Evolutionary conservation across 2,888 invertebrate species (phyloP), one percentile per base, ranked within the genome.

Genomic region (Leucoptera coffeella): DNA sequence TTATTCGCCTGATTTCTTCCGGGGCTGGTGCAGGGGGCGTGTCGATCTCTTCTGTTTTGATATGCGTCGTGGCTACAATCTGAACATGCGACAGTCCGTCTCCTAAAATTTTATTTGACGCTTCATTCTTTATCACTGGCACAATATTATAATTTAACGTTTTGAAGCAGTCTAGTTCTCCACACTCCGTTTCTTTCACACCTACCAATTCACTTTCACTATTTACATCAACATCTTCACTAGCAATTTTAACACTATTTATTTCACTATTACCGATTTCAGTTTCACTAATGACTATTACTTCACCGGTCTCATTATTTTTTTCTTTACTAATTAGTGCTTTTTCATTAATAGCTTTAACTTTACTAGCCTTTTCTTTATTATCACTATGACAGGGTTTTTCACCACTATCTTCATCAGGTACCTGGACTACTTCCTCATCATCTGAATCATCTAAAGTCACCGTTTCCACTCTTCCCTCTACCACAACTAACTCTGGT

Each of bases 381-480:
- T n/a, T n/a, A n/a, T n/a, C n/a, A n/a, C n/a, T n/a, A n/a, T n/a
- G n/a, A n/a, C n/a, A n/a, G n/a, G n/a, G n/a, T n/a, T n/a, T n/a
- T n/a, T n/a, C n/a, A n/a, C n/a, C n/a, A n/a, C n/a, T n/a, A 23
- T 32, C 34, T 12, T 29, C 8, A 12, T 34, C n/a, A n/a, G n/a
- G n/a, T n/a, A n/a, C n/a, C n/a, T n/a, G n/a, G n/a, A n/a, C n/a
- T n/a, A n/a, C 30, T 3, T 30, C 23, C 8, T 42, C 47, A 2
- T 33, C 29, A 14, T 54, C 60, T 3, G 49, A 49, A 14, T 52
- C 50, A 1, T 37, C 34, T 9, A 57, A 36, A 22, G 54, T 48
- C 21, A 65, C 58, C 0, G 54, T 58, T 37, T 62, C 64, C 11
- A 65, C 45, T 2, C 34, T 37, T 5, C 50, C 51, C 35, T 65